phyloP scores from a whole-genome alignment of 2,113 vertebrate genomes.

The Dicrurus megarhynchus region DNA sequence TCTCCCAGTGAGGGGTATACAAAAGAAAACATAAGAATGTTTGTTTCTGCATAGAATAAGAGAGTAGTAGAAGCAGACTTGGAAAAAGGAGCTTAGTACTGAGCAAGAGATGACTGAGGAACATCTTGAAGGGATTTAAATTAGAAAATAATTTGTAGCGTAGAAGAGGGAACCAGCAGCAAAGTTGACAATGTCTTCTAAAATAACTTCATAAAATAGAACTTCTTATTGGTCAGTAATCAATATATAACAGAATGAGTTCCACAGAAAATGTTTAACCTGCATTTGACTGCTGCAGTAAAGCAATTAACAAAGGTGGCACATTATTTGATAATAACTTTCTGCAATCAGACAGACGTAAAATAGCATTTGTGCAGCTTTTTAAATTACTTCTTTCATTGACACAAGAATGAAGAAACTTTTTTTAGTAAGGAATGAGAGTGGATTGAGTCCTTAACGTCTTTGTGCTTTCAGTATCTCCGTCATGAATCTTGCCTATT shows the following conservation, averaged over 20 bases:
- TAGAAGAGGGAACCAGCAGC: not conserved
- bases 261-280: not conserved
- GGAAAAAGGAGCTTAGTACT: not conserved
- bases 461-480: not conserved
- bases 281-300: not conserved
- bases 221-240: not conserved
- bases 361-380: not conserved
- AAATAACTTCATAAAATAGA: not conserved
- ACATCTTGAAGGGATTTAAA: not conserved
- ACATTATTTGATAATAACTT: not conserved
- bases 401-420: not conserved
- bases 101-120: not conserved
- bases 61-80: not conserved
- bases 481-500: not conserved
- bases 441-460: not conserved
- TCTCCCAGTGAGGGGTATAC: not conserved
- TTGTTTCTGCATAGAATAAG: not conserved
- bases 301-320: not conserved
- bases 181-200: not conserved
- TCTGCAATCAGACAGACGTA: not conserved
- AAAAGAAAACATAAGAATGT: not conserved
- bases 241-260: not conserved
- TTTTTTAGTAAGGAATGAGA: not conserved
- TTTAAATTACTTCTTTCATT: not conserved
- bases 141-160: not conserved